Conservation (phyloP, 2,113 vertebrate genomes). For the Pygoscelis antarcticus region DNA sequence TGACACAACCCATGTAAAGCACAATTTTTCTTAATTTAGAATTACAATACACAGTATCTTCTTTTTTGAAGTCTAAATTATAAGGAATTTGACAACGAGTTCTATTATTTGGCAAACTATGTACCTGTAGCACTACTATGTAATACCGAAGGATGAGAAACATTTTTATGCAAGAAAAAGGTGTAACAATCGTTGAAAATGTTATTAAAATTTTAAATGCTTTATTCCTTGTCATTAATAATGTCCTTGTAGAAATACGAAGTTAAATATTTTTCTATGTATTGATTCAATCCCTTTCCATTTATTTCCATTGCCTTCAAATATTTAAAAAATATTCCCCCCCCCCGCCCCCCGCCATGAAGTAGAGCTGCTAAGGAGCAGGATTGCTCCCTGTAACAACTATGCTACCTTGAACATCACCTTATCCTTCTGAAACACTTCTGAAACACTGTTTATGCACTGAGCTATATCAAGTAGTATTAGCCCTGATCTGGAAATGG, state of each 20-base stretch:
- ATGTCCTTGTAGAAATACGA: background rate
- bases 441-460: fast-evolving
- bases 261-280: background rate
- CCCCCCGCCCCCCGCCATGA: too few species aligned
- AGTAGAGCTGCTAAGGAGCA: background rate
- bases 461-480: too few species aligned
- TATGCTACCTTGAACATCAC: too few species aligned
- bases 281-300: background rate
- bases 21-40: background rate
- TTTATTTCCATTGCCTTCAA: background rate
- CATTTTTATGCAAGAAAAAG: background rate
- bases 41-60: background rate
- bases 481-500: fast-evolving
- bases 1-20: background rate
- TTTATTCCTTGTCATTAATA: background rate
- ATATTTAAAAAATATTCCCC: background rate
- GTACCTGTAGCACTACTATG: background rate
- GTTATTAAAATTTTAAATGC: background rate
- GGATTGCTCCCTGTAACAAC: background rate
- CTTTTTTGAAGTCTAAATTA: background rate
- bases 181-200: background rate
- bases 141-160: background rate
- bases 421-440: background rate
- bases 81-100: background rate
- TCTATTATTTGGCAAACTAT: background rate